Conservation (phyloP, 2,113 vertebrate genomes). For the Apeltes quadracus region DNA sequence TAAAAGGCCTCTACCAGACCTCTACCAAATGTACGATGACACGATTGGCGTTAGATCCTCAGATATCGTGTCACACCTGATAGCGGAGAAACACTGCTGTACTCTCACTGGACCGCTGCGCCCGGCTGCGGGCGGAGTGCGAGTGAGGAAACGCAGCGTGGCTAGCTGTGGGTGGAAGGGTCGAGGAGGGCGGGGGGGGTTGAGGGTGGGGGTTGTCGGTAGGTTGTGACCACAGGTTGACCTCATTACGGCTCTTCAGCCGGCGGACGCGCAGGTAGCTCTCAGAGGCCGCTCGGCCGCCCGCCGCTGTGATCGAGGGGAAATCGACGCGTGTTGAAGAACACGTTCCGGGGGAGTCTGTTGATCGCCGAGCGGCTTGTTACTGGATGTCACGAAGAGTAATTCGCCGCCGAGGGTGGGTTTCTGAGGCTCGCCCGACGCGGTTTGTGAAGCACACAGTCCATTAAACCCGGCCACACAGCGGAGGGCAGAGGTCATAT, state of each 20-base stretch:
- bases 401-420: background rate
- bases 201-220: constrained; percentile 8
- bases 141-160: background rate
- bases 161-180: too few relatives aligned
- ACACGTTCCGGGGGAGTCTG: constrained; percentile 19
- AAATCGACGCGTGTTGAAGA: constrained; percentile 10
- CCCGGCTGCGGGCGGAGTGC: background rate
- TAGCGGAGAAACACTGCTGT: background rate
- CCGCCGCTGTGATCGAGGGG: background rate
- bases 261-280: constrained; percentile 12
- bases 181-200: constrained; percentile 6
- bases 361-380: constrained; percentile 15
- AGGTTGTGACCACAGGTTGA: constrained; percentile 14
- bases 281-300: constrained; percentile 19
- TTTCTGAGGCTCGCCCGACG: background rate
- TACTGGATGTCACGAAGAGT: constrained; percentile 9
- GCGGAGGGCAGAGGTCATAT: background rate
- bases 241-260: constrained; percentile 30
- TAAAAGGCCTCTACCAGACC: too few relatives aligned
- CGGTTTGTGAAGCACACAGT: background rate
- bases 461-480: background rate
- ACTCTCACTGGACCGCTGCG: background rate
- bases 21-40: background rate
- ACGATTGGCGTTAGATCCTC: background rate
- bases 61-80: background rate